Percentiles rank a stretch among this genome's conserved stretches.
Conservation (phyloP, 2,797 vertebrate genomes). For the Notolabrus celidotus region DNA sequence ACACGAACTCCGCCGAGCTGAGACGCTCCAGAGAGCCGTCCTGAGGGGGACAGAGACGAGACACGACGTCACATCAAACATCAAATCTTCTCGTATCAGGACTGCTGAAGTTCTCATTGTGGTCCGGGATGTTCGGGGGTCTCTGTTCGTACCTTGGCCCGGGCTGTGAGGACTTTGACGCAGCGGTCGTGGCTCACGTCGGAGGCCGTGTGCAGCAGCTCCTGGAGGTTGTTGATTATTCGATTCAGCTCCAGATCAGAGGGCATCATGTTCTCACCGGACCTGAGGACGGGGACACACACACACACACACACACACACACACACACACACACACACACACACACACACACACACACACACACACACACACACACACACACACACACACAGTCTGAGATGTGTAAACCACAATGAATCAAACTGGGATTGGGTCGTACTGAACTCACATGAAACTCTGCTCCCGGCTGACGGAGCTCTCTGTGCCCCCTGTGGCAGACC, state of each 20-base stretch:
- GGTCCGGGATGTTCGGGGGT: no score
- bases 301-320: no score
- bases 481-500: conserved; percentile 86
- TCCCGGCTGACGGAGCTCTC: conserved; percentile 91
- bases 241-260: conserved; percentile 92
- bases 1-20: conserved; percentile 93
- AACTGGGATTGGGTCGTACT: no score
- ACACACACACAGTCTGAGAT: background rate
- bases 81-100: no score
- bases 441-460: conserved; percentile 88
- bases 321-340: background rate
- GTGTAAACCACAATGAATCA: no score
- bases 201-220: conserved; percentile 91
- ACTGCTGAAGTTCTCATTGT: no score
- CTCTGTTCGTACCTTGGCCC: conserved; percentile 88
- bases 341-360: background rate
- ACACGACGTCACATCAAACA: accelerated
- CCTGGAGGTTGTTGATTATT: conserved; percentile 90
- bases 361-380: no score
- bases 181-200: conserved; percentile 96
- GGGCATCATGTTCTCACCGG: conserved; percentile 90
- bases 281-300: conserved; percentile 75
- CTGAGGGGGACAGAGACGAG: conserved; percentile 70
- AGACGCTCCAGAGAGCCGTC: conserved; percentile 96
- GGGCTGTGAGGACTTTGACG: conserved; percentile 94